A percentile compares a stretch with the other conserved stretches of the same genome.
Evolutionary conservation across 1,140 invertebrate genomes (phyloP).

Genomic region (Aradophagus sp.): DNA sequence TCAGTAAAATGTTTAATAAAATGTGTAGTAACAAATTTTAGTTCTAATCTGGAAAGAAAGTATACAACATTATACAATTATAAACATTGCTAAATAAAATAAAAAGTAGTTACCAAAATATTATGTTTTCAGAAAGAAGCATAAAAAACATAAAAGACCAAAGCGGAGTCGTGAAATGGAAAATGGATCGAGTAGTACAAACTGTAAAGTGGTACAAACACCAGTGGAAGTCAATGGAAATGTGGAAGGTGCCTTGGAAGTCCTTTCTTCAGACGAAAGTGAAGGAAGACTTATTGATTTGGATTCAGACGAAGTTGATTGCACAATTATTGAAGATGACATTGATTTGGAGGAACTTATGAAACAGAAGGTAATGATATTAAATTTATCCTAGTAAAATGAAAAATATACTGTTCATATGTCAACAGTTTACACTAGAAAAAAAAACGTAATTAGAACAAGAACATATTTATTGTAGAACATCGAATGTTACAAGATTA

Average conservation of each 20-base stretch:
- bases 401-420: too few species aligned
- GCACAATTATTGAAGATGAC: constrained; percentile 87
- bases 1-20: too few species aligned
- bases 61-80: too few species aligned
- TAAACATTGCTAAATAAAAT: too few species aligned
- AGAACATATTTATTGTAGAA: too few species aligned
- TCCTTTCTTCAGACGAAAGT: constrained; percentile 82
- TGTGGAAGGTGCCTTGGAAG: constrained; percentile 74
- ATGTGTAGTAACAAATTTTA: too few species aligned
- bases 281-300: constrained; percentile 81
- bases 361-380: constrained; percentile 81
- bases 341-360: constrained; percentile 91
- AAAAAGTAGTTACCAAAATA: too few species aligned
- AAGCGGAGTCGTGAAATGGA: constrained; percentile 69
- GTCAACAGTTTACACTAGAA: too few species aligned
- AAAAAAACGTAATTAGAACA: too few species aligned
- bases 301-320: constrained; percentile 82
- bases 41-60: too few species aligned
- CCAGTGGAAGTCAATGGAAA: constrained; percentile 68
- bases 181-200: constrained; percentile 67
- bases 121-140: constrained; percentile 74
- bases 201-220: constrained; percentile 59
- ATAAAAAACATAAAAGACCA: constrained; percentile 74
- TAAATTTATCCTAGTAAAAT: not conserved
- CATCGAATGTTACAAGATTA: too few species aligned